Evolutionary conservation across 2,113 vertebrate species (phyloP).

Genomic region (Aegotheles bennettii): DNA sequence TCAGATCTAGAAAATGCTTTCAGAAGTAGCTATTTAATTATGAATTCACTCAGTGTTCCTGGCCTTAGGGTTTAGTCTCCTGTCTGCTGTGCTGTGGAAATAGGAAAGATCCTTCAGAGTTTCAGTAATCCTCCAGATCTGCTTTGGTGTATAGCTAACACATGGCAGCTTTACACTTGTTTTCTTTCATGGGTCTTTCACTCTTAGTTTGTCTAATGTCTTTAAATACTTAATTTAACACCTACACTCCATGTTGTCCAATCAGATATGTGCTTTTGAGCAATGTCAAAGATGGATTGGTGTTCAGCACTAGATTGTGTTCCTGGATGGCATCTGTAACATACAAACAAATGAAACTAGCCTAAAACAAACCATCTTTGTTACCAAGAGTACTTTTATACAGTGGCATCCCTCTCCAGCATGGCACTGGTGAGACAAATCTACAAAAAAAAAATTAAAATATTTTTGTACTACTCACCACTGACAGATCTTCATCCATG

Average conservation of each 20-base stretch:
- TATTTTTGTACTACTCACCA: background rate
- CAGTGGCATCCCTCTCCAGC: background rate
- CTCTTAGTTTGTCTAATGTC: background rate
- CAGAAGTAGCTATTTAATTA: background rate
- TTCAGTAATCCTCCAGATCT: background rate
- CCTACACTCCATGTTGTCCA: background rate
- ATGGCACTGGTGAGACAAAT: accelerated
- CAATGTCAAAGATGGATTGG: background rate
- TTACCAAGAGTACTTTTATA: background rate
- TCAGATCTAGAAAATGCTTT: background rate
- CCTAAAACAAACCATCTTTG: background rate
- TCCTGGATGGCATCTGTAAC: background rate
- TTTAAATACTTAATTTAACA: background rate
- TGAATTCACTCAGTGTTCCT: background rate
- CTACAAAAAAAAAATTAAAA: background rate
- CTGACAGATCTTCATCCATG: background rate
- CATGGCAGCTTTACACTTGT: accelerated
- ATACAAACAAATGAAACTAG: background rate
- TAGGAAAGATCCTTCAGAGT: background rate
- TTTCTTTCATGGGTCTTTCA: background rate
- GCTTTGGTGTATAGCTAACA: background rate
- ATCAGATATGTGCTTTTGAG: background rate
- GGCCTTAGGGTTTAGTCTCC: background rate
- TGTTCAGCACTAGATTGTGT: background rate
- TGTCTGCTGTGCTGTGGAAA: background rate